These are phyloP conservation scores for Triplophysa siluroides DNA, from an alignment of 2,113 vertebrate genomes.

Conservation along the genomic window DNA sequence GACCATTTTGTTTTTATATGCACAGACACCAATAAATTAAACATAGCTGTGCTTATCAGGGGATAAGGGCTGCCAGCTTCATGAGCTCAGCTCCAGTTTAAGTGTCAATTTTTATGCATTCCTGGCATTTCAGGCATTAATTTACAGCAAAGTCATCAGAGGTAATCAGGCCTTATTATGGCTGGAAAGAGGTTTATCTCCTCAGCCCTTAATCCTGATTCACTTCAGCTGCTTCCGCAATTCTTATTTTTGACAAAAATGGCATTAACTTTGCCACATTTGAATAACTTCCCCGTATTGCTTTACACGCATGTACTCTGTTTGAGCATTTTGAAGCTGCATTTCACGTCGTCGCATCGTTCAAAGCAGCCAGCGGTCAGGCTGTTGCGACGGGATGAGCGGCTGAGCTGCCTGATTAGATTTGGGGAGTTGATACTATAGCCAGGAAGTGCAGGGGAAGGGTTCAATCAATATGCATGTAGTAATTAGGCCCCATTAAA, in stretches of 20 bases:
- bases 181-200: conserved; percentile 50
- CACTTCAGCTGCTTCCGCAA: conserved; percentile 48
- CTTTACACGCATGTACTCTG: conserved; percentile 25
- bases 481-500: conserved; percentile 69
- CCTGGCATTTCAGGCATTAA: conserved; percentile 45
- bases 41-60: conserved; percentile 41
- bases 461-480: conserved; percentile 69
- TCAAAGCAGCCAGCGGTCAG: conserved; percentile 34
- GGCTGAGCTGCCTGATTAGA: conserved; percentile 49
- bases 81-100: conserved; percentile 49
- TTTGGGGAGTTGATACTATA: conserved; percentile 53
- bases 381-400: conserved; percentile 40
- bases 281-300: conserved; percentile 37
- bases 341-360: conserved; percentile 36
- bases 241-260: conserved; percentile 48
- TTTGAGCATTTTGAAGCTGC: conserved; percentile 29
- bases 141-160: conserved; percentile 50
- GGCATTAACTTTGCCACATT: conserved; percentile 45
- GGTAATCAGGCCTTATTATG: conserved; percentile 53
- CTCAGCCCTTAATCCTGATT: conserved; percentile 59
- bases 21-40: conserved; percentile 43
- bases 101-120: conserved; percentile 56
- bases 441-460: conserved; percentile 60
- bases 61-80: conserved; percentile 41
- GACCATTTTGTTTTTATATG: conserved; percentile 37